Conservation (phyloP, 1,140 invertebrate species). For the Radopholus similis region DNA sequence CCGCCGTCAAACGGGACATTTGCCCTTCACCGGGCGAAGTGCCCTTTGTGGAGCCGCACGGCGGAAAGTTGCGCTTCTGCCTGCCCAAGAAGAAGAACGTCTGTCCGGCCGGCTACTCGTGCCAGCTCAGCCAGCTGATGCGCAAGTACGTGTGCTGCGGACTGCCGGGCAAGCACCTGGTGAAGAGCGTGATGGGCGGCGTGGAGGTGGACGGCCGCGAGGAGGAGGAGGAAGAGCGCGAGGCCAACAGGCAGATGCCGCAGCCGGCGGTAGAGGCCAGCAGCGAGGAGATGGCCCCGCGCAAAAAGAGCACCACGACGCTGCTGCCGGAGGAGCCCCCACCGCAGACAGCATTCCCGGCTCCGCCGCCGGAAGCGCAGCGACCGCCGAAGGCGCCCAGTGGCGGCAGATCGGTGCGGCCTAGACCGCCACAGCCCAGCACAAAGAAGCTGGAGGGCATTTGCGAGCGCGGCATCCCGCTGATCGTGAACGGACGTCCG, state of each 20-base stretch:
- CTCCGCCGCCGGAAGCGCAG: neutral
- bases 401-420: neutral
- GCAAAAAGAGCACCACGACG: neutral
- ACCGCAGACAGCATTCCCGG: neutral
- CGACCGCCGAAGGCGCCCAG: neutral
- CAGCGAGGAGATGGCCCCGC: neutral
- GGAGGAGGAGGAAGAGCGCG: neutral
- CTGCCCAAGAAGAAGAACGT: slow-evolving; percentile 27
- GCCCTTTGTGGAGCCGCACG: slow-evolving; percentile 47
- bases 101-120: slow-evolving; percentile 45
- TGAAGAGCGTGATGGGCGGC: neutral
- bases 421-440: neutral
- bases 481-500: slow-evolving; percentile 49
- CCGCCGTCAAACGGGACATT: slow-evolving; percentile 10
- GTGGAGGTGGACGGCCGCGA: neutral
- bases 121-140: slow-evolving; percentile 47
- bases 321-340: neutral
- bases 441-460: slow-evolving; percentile 31
- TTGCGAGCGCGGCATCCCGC: slow-evolving; percentile 51
- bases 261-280: neutral
- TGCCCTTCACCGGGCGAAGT: slow-evolving; percentile 48
- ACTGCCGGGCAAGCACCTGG: neutral
- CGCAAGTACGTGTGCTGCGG: slow-evolving; percentile 57
- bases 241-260: neutral
- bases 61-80: slow-evolving; percentile 52